Conservation (phyloP, 2,888 invertebrate species). For the Ochropacha duplaris region DNA sequence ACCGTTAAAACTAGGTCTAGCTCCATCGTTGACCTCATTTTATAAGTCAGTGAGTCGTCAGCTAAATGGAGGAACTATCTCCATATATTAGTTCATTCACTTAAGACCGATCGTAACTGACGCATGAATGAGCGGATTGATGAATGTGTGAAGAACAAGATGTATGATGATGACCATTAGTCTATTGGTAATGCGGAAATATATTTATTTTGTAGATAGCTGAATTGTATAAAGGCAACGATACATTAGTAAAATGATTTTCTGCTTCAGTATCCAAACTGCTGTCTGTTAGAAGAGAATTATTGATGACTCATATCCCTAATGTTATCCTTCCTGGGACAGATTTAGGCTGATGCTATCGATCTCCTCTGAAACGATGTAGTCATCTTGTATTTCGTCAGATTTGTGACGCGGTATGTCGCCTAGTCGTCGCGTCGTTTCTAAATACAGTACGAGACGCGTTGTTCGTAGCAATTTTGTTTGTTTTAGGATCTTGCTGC, state of each 20-base stretch:
- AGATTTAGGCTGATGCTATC: background rate
- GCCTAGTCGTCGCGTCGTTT: background rate
- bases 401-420: background rate
- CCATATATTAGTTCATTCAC: background rate
- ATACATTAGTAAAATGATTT: background rate
- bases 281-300: background rate
- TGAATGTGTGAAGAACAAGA: background rate
- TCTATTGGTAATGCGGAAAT: background rate
- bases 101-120: background rate
- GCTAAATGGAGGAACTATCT: background rate
- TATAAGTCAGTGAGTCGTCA: background rate
- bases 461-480: background rate
- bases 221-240: background rate
- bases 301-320: background rate
- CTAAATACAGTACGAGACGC: background rate
- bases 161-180: background rate
- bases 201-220: background rate
- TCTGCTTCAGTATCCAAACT: background rate
- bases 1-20: background rate
- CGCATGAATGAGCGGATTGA: slow-evolving; percentile 1
- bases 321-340: background rate
- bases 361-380: background rate
- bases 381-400: background rate
- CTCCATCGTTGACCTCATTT: background rate
- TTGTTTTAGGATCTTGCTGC: background rate